Percentiles rank a stretch among this genome's conserved stretches.
phyloP scores from a whole-genome alignment of 2,113 vertebrate species.

The Cynopterus brachyotis region DNA sequence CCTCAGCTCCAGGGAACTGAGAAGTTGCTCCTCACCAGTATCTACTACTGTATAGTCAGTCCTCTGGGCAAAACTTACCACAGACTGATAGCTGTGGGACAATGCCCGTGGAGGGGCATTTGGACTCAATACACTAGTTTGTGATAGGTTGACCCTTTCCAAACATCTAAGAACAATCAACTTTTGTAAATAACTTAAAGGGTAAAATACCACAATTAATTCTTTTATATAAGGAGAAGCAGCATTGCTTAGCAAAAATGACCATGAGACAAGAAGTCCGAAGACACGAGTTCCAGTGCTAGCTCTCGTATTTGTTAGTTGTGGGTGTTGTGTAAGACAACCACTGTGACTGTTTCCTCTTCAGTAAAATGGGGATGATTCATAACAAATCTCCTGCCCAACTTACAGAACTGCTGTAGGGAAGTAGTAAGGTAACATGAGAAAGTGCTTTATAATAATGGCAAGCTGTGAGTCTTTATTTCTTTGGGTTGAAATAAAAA shows the following conservation, averaged over 20 bases:
- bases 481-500: not conserved
- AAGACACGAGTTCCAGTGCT: not conserved
- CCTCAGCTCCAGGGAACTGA: not conserved
- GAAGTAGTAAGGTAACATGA: not conserved
- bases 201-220: not conserved
- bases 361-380: not conserved
- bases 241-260: not conserved
- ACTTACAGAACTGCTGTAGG: not conserved
- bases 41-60: not conserved
- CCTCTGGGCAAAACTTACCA: not conserved
- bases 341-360: not conserved
- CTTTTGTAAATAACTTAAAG: not conserved
- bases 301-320: too few relatives aligned
- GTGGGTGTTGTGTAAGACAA: not conserved
- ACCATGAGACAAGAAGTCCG: rapidly evolving
- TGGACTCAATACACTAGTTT: too few relatives aligned
- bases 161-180: not conserved
- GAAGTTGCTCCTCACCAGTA: not conserved
- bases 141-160: not conserved
- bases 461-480: not conserved
- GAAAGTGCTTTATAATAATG: not conserved
- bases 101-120: rapidly evolving
- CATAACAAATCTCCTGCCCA: not conserved
- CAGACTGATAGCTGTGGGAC: not conserved
- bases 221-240: not conserved